Evolutionary conservation across 2,888 invertebrate genomes (phyloP).

Genomic region (Dasysyrphus albostriatus): DNA sequence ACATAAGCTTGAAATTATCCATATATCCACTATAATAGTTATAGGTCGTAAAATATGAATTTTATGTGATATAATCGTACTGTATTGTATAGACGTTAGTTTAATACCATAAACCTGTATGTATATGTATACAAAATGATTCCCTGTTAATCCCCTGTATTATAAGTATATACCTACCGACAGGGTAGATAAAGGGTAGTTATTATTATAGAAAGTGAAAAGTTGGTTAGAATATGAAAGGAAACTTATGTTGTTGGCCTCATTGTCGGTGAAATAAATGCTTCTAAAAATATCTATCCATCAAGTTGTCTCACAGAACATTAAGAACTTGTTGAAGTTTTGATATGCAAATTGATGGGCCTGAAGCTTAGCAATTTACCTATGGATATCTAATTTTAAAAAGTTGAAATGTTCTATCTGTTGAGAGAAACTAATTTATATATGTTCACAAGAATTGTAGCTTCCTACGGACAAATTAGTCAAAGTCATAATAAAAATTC

Average conservation of each 20-base stretch:
- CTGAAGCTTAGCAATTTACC: neutral
- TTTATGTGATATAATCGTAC: constrained; percentile 38
- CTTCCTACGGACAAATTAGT: no score
- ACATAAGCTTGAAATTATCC: constrained; percentile 53
- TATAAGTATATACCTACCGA: neutral
- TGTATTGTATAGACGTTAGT: constrained; percentile 32
- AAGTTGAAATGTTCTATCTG: no score
- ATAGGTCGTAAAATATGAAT: constrained; percentile 38
- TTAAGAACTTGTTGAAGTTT: neutral
- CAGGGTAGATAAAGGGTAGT: neutral
- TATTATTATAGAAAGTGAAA: constrained; percentile 18
- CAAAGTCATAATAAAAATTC: no score
- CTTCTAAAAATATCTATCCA: neutral
- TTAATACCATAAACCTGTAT: constrained; percentile 21
- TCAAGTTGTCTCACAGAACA: neutral
- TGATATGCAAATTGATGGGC: neutral
- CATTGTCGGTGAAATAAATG: neutral
- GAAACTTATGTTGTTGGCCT: constrained; percentile 4
- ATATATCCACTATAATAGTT: constrained; percentile 12
- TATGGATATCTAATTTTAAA: no score
- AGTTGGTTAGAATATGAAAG: neutral
- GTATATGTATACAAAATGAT: constrained; percentile 32
- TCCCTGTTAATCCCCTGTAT: neutral
- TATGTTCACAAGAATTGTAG: no score
- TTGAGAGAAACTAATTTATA: no score